These are phyloP conservation scores for Ellobium chinense DNA, from an alignment of 2,888 invertebrate species.

Conservation along the genomic window DNA sequence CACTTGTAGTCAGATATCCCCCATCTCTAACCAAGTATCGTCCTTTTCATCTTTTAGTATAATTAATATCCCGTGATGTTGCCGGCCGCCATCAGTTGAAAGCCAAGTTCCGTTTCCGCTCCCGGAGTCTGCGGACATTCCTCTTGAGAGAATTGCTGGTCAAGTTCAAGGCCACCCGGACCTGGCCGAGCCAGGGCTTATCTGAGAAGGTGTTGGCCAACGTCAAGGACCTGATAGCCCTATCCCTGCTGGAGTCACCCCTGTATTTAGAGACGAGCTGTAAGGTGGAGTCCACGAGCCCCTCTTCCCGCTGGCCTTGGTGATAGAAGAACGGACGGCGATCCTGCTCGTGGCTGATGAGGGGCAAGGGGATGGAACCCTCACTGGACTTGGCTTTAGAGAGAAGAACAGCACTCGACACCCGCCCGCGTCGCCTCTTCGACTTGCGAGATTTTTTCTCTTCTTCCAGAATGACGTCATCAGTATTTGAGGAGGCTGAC, in stretches of 20 bases:
- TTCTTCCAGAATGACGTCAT: conserved; percentile 39
- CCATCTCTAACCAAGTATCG: too few relatives aligned
- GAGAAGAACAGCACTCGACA: conserved; percentile 60
- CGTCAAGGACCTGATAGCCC: conserved; percentile 75
- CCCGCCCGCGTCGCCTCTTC: conserved; percentile 47
- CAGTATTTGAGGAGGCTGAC: conserved; percentile 10
- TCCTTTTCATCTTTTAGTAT: too few relatives aligned
- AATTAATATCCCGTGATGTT: too few relatives aligned
- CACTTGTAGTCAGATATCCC: too few relatives aligned
- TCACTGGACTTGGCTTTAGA: conserved; percentile 68
- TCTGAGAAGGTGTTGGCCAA: conserved; percentile 77
- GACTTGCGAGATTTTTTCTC: not conserved
- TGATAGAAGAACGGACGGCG: conserved; percentile 73
- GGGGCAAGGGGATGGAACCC: conserved; percentile 70
- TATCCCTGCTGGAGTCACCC: conserved; percentile 71
- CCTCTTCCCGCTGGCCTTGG: conserved; percentile 66
- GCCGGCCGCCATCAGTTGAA: too few relatives aligned
- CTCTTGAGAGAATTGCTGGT: conserved; percentile 71
- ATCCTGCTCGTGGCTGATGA: conserved; percentile 67
- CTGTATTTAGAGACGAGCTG: conserved; percentile 61
- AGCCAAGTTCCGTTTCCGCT: not conserved
- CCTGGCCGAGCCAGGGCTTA: conserved; percentile 77
- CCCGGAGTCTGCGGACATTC: conserved; percentile 46
- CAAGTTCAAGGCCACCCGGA: conserved; percentile 75
- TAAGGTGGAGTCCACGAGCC: conserved; percentile 66